Evolutionary conservation across 2,113 vertebrate species (phyloP).

Genomic region (Chlamydotis undulata): DNA sequence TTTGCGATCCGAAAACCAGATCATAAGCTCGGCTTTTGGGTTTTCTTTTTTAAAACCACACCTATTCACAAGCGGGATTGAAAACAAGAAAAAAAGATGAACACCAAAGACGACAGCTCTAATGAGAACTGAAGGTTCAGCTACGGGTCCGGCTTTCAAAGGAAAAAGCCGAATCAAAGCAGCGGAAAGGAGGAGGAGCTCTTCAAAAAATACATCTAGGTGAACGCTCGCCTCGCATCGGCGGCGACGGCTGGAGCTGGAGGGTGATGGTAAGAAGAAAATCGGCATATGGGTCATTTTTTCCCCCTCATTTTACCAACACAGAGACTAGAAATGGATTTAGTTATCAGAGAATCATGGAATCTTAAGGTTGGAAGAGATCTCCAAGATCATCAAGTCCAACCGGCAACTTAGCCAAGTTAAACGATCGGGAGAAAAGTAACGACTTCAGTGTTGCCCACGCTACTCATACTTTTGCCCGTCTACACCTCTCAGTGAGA

Average conservation of each 20-base stretch:
- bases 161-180: not conserved
- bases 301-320: not conserved
- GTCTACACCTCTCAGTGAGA: accelerated
- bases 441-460: not conserved
- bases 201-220: not conserved
- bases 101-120: not conserved
- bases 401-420: too few relatives aligned
- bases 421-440: not conserved
- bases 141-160: not conserved
- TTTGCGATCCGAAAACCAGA: not conserved
- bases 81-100: not conserved
- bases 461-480: not conserved
- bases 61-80: not conserved
- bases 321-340: not conserved
- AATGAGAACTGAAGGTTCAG: not conserved
- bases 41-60: not conserved
- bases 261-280: not conserved
- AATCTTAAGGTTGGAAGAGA: too few relatives aligned
- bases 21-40: not conserved
- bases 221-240: not conserved
- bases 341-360: too few relatives aligned
- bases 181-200: not conserved
- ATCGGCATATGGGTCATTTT: accelerated
- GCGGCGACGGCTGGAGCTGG: not conserved
- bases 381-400: too few relatives aligned